phyloP scores from a whole-genome alignment of 2,888 invertebrate genomes.

The Hofmannophila pseudospretella region DNA sequence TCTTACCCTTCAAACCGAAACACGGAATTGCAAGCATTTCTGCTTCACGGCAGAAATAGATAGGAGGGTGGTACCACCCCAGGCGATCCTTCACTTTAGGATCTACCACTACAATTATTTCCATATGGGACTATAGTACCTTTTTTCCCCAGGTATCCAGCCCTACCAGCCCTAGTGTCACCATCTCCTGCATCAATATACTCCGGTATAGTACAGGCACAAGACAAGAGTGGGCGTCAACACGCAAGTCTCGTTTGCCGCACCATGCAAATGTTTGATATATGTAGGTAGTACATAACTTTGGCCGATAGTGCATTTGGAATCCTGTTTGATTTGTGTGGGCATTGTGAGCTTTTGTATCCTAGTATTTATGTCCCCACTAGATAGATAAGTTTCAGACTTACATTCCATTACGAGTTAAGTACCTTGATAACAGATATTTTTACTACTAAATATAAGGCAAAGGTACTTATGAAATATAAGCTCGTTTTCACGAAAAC shows the following conservation, averaged over 20 bases:
- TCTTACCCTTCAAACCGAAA: too few relatives aligned
- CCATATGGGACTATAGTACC: too few relatives aligned
- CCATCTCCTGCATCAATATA: conserved; percentile 28
- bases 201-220: conserved; percentile 49
- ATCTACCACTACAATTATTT: too few relatives aligned
- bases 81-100: too few relatives aligned
- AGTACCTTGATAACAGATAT: neutral
- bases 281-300: conserved; percentile 37
- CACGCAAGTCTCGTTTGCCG: conserved; percentile 60
- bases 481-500: too few relatives aligned
- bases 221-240: conserved; percentile 56
- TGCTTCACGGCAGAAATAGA: too few relatives aligned
- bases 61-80: too few relatives aligned
- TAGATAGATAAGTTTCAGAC: neutral
- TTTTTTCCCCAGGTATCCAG: too few relatives aligned
- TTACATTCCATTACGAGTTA: neutral
- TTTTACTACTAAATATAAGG: too few relatives aligned
- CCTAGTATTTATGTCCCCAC: conserved; percentile 18
- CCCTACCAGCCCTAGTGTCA: neutral
- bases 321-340: conserved; percentile 71
- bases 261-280: conserved; percentile 63
- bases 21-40: too few relatives aligned
- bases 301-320: conserved; percentile 57
- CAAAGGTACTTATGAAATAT: too few relatives aligned
- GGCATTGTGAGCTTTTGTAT: conserved; percentile 53